phyloP scores from a whole-genome alignment of 2,113 vertebrate species.

The Phasianus colchicus region DNA sequence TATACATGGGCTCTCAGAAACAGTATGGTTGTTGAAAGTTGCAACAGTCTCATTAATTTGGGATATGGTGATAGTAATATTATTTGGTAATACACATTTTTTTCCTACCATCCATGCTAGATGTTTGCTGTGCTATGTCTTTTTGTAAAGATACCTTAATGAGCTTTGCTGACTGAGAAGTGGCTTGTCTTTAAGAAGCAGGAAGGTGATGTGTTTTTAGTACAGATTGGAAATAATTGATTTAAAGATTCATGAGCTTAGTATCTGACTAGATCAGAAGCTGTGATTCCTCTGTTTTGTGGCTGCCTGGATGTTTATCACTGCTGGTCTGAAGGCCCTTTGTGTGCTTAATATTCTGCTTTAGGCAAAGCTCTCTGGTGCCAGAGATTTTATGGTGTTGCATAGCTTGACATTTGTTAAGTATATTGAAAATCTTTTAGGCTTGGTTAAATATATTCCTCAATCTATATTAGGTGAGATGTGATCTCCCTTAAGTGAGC shows the following conservation, averaged over 20 bases:
- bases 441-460: neutral
- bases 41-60: neutral
- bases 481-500: fast-evolving
- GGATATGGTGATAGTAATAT: neutral
- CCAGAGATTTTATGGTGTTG: neutral
- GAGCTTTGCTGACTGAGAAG: neutral
- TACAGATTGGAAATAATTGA: neutral
- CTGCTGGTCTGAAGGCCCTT: neutral
- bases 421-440: neutral
- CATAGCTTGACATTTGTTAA: neutral
- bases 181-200: neutral
- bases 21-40: neutral
- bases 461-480: neutral
- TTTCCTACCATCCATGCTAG: neutral
- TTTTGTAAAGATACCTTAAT: neutral
- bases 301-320: fast-evolving
- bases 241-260: neutral
- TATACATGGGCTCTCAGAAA: neutral
- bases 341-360: neutral
- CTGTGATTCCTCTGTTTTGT: neutral
- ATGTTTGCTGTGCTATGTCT: neutral
- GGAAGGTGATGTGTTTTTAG: neutral
- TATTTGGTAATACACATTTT: neutral
- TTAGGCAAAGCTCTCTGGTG: neutral
- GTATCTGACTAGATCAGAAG: neutral